Conservation (phyloP, 2,888 invertebrate genomes). For the Hofmannophila pseudospretella region DNA sequence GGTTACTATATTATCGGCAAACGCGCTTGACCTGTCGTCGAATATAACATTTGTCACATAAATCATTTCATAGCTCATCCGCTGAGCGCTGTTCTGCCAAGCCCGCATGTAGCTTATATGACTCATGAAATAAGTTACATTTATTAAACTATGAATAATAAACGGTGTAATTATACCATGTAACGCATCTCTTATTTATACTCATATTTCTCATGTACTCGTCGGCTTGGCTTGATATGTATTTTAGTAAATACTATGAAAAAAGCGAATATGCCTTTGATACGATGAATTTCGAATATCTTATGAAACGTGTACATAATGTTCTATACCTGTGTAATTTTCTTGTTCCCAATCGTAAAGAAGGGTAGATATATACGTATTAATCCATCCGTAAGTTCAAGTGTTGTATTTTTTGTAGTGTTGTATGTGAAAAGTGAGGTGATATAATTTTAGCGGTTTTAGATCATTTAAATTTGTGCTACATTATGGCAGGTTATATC, state of each 20-base stretch:
- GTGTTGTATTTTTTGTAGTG: constrained; percentile 9
- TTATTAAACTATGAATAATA: constrained; percentile 38
- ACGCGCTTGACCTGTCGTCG: no score
- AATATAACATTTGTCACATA: neutral
- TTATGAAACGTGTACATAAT: neutral
- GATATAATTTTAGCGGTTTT: constrained; percentile 3
- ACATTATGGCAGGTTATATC: constrained; percentile 7
- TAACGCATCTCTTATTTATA: constrained; percentile 20
- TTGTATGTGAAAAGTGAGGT: constrained; percentile 8
- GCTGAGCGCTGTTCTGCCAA: neutral
- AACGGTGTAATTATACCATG: constrained; percentile 40
- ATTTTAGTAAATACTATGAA: neutral
- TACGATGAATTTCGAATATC: neutral
- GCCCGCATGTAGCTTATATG: constrained; percentile 1
- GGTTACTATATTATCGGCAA: no score
- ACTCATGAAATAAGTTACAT: constrained; percentile 21
- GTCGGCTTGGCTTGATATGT: constrained; percentile 1
- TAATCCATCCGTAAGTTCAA: constrained; percentile 5
- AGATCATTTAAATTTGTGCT: constrained; percentile 11
- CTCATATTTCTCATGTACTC: neutral
- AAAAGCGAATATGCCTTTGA: constrained; percentile 1
- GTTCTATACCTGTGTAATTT: constrained; percentile 1
- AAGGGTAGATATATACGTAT: constrained; percentile 1
- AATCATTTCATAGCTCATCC: neutral
- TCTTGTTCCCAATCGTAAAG: constrained; percentile 1